Conservation (phyloP, 2,797 vertebrate genomes). For the Sebastes minor region DNA sequence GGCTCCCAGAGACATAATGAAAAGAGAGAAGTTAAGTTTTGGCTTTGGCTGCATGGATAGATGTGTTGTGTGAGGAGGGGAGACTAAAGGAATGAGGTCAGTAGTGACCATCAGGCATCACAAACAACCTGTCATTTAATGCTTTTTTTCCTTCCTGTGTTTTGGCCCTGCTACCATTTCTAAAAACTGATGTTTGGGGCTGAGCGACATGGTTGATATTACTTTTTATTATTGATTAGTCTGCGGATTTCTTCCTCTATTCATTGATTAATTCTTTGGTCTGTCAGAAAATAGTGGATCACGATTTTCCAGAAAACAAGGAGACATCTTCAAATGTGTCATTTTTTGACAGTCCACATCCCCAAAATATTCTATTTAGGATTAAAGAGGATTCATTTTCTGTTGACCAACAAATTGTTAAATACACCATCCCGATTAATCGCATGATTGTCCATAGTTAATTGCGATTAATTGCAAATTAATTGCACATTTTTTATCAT, state of each 20-base stretch:
- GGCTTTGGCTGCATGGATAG: constrained; percentile 21
- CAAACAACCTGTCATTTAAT: neutral
- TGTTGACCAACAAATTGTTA: neutral
- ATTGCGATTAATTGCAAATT: too few species aligned
- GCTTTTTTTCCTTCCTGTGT: neutral
- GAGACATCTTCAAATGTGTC: neutral
- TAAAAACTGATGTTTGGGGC: neutral
- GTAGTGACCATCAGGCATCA: constrained; percentile 5
- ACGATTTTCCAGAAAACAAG: neutral
- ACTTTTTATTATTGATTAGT: neutral
- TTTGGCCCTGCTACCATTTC: neutral
- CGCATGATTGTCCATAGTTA: too few species aligned
- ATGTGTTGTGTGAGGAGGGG: constrained; percentile 19
- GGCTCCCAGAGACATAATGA: constrained; percentile 50
- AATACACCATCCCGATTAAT: too few species aligned
- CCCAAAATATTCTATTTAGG: neutral
- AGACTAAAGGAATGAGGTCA: constrained; percentile 21
- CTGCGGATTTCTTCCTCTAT: neutral
- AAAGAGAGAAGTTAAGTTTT: constrained; percentile 13
- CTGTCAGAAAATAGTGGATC: neutral
- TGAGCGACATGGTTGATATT: too few species aligned
- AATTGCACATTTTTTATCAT: too few species aligned
- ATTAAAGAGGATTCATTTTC: neutral
- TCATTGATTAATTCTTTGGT: neutral
- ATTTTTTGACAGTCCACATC: neutral